phyloP scores from a whole-genome alignment of 2,113 vertebrate species.

The Mohoua ochrocephala region DNA sequence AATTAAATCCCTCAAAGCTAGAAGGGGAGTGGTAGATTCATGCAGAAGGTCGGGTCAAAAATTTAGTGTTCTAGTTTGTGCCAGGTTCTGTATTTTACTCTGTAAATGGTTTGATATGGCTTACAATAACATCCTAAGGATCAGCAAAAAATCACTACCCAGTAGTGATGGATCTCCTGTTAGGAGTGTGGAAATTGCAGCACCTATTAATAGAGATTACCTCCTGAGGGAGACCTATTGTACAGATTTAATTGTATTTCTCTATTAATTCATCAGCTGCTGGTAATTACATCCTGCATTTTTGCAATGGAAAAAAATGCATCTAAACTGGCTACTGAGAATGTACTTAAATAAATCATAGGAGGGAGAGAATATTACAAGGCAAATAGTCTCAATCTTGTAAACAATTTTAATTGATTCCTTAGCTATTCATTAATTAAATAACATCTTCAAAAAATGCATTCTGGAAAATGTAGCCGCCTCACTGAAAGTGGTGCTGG shows the following conservation, averaged over 20 bases:
- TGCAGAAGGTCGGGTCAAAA: background rate
- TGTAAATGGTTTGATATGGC: background rate
- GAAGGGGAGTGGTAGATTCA: background rate
- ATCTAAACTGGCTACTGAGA: background rate
- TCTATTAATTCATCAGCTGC: slow-evolving; percentile 26
- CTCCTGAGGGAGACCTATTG: background rate
- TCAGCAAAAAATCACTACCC: background rate
- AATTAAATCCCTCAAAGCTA: background rate
- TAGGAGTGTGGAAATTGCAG: background rate
- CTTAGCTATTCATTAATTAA: background rate
- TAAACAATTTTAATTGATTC: slow-evolving; percentile 24
- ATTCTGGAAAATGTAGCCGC: background rate
- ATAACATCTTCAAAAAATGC: background rate
- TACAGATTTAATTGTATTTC: slow-evolving; percentile 8
- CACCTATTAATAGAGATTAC: background rate
- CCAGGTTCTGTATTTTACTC: background rate
- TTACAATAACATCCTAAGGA: background rate
- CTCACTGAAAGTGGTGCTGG: background rate
- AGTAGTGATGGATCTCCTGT: background rate
- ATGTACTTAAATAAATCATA: background rate
- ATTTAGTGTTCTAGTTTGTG: background rate
- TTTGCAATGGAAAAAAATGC: background rate
- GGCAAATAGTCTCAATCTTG: background rate
- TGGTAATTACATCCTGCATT: slow-evolving; percentile 20
- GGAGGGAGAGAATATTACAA: background rate